These are phyloP conservation scores for Galagoides demidoff DNA, from an alignment of 2,797 vertebrate species.

Conservation along the genomic window DNA sequence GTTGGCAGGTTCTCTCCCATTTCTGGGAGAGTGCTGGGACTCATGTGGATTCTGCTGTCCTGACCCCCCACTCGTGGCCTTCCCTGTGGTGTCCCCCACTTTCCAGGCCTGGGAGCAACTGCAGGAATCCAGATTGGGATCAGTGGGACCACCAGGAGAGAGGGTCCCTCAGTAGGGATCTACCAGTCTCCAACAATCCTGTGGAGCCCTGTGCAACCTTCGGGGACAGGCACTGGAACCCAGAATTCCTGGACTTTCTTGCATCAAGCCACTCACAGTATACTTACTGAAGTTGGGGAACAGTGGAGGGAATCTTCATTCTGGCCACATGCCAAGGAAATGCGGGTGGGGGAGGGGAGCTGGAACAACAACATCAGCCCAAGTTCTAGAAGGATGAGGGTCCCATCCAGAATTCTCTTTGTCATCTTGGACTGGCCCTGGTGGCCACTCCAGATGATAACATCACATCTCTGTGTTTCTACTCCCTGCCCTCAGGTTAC, in stretches of 20 bases:
- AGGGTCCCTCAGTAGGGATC: not conserved
- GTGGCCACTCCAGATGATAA: fast-evolving
- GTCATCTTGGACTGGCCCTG: not conserved
- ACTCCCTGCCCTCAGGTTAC: not conserved
- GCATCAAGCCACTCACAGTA: fast-evolving
- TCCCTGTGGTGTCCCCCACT: fast-evolving
- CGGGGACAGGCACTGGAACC: not conserved
- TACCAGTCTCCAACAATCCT: fast-evolving
- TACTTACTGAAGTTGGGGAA: not conserved
- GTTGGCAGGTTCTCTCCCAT: fast-evolving
- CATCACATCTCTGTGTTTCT: not conserved
- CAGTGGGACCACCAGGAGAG: fast-evolving
- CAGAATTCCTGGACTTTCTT: not conserved
- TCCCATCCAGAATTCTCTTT: fast-evolving
- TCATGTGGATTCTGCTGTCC: fast-evolving
- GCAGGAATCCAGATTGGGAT: not conserved
- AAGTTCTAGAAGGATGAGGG: fast-evolving
- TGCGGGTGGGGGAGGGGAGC: not conserved
- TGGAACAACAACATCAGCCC: not conserved
- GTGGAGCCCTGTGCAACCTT: not conserved
- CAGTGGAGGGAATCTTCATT: fast-evolving
- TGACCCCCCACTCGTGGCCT: not conserved
- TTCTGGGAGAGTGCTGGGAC: fast-evolving
- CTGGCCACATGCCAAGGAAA: not conserved
- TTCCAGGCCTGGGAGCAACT: not conserved